Evolutionary conservation across 2,797 vertebrate species (phyloP).

Genomic region (Perodicticus potto): DNA sequence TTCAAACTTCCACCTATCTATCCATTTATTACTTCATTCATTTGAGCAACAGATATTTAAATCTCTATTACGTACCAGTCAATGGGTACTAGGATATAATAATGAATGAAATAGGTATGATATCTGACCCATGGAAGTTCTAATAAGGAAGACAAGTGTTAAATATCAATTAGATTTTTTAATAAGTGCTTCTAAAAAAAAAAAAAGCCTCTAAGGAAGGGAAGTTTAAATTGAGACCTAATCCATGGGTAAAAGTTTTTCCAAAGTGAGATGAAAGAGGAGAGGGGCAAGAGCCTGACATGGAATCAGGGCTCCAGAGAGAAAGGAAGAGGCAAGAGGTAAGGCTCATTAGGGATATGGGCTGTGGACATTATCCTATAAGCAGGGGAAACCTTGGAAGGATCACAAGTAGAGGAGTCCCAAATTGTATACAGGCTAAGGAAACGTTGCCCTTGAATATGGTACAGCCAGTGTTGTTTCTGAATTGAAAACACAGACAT

Average conservation of each 20-base stretch:
- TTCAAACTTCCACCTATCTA: neutral
- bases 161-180: neutral
- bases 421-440: neutral
- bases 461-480: neutral
- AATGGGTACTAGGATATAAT: neutral
- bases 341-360: neutral
- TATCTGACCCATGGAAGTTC: neutral
- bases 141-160: neutral
- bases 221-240: neutral
- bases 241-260: neutral
- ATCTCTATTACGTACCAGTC: neutral
- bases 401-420: neutral
- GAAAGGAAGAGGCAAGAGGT: neutral
- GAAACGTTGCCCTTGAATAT: neutral
- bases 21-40: neutral
- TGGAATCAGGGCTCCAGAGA: neutral
- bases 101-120: neutral
- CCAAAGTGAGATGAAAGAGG: neutral
- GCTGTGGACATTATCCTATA: neutral
- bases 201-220: neutral
- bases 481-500: neutral
- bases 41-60: neutral
- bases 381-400: neutral
- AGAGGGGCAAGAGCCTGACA: no score
- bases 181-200: constrained; percentile 22